Evolutionary conservation across 2,888 invertebrate species (phyloP), one percentile per base, ranked within the genome.

Genomic region (Drosophila multiciliata): DNA sequence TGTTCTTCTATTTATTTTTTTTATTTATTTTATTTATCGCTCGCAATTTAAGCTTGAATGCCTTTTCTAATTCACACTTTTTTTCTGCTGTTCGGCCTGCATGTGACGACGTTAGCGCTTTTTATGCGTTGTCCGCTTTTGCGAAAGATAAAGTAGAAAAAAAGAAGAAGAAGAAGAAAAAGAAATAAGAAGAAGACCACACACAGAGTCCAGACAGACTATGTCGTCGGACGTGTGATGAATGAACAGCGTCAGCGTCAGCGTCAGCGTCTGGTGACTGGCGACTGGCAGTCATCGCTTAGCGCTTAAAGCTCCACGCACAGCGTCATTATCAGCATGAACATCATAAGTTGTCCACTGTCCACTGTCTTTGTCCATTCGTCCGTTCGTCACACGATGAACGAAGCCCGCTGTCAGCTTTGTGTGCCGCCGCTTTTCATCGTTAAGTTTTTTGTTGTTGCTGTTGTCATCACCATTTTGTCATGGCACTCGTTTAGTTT

Each of bases 1-100:
- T 33, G 29, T 38, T n/a, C 1, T 60, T 2, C 6, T 35, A 20
- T 54, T 54, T 45, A 11, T 4, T 7, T 23, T 36, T n/a, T 40
- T 17, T 61, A 66, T 80, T 74, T 75, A 83, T 83, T 7, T 38
- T 38, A 38, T 38, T 3, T 83, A 75, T 63, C 63, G 75, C 66
- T 68, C 65, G 71, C 79, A 82, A 87, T 87, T 87, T 87, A 88
- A 76, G 88, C 86, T 78, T 88, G 86, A 87, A 86, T 88, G 88
- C 86, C 80, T 87, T 87, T 83, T 88, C 88, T 82, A 87, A 87
- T 87, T 87, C 86, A 88, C 86, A 87, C 86, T 87, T 88, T 83
- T 87, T 84, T 55, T 52, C 9, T 5, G 49, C 32, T 49, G 48
- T 20, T 68, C 38, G 66, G 83, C 64, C 82, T 50, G 60, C 73